Conservation (phyloP, 1,140 invertebrate genomes). For the Hypothenemus hampei region DNA sequence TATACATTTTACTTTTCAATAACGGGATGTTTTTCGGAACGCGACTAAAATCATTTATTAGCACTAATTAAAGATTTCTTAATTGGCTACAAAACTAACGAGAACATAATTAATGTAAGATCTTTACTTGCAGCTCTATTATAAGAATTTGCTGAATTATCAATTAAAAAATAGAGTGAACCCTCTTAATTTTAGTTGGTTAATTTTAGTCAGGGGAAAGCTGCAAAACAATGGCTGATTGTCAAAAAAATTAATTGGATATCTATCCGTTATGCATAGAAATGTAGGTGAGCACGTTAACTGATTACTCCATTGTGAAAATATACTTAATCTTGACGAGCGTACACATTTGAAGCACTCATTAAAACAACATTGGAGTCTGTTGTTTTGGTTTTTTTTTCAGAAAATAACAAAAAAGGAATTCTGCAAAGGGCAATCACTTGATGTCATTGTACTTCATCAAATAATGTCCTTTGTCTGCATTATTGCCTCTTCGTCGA, state of each 20-base stretch:
- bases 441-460: constrained; percentile 17
- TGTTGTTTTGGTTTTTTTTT: no score
- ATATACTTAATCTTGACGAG: constrained; percentile 13
- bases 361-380: no score
- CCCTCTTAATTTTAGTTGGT: constrained; percentile 9
- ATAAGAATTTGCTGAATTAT: constrained; percentile 7
- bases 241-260: constrained; percentile 24
- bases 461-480: constrained; percentile 27
- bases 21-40: background rate
- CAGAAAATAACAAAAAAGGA: no score
- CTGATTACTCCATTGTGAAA: constrained; percentile 14
- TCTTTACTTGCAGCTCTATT: background rate
- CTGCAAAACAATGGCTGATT: constrained; percentile 8
- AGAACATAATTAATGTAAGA: background rate
- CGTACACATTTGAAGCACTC: constrained; percentile 1
- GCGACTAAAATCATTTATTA: no score
- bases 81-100: background rate
- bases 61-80: no score
- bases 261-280: constrained; percentile 17
- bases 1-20: constrained; percentile 14
- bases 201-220: background rate
- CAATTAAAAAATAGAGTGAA: constrained; percentile 21
- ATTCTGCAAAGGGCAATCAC: no score
- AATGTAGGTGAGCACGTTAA: constrained; percentile 18
- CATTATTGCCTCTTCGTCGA: constrained; percentile 23